Conservation (phyloP, 2,888 invertebrate genomes). For the Linnaemya vulpina region DNA sequence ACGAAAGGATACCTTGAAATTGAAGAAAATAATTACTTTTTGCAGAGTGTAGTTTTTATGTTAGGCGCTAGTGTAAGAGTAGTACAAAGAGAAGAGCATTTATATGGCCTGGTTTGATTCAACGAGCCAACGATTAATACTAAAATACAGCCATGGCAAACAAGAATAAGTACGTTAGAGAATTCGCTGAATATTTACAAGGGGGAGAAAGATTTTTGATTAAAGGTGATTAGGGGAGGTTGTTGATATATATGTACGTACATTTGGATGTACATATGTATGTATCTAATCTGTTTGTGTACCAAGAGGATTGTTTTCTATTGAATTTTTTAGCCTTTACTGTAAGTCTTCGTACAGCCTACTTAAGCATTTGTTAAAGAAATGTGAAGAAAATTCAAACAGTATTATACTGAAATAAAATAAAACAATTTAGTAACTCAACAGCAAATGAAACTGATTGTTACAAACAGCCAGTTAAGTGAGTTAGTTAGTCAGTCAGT, state of each 20-base stretch:
- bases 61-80: conserved; percentile 62
- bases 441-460: conserved; percentile 56
- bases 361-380: conserved; percentile 54
- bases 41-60: neutral
- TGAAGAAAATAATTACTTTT: neutral
- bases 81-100: conserved; percentile 70
- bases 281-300: neutral
- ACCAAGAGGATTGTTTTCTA: conserved; percentile 15
- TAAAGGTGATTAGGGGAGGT: conserved; percentile 4
- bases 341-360: conserved; percentile 52
- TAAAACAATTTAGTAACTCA: conserved; percentile 54
- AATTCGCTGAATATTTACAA: conserved; percentile 1
- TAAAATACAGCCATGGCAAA: conserved; percentile 62
- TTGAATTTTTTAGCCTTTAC: conserved; percentile 43
- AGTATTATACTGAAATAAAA: conserved; percentile 22
- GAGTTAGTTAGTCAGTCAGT: conserved; percentile 55
- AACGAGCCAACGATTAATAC: conserved; percentile 64
- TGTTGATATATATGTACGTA: neutral
- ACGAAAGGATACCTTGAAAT: neutral
- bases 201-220: neutral
- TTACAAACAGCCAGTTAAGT: conserved; percentile 27
- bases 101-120: conserved; percentile 68
- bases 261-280: too few relatives aligned
- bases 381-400: conserved; percentile 30
- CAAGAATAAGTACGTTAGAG: conserved; percentile 48